These are phyloP conservation scores for Lampris incognitus DNA, from an alignment of 2,113 vertebrate species.

Conservation along the genomic window DNA sequence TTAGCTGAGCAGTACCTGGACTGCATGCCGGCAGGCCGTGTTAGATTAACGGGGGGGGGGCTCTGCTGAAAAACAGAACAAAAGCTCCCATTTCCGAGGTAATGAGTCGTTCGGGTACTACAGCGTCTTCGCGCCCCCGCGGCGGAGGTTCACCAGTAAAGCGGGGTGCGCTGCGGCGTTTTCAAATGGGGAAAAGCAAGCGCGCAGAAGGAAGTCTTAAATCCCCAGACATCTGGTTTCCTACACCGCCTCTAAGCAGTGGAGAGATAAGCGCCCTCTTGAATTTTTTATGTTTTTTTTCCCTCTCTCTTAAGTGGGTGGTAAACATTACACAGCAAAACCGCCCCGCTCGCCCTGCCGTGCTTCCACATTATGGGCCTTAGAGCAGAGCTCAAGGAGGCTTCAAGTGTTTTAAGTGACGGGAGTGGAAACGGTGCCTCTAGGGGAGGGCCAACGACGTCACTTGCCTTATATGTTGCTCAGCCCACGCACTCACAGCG, in stretches of 20 bases:
- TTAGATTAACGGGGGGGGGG: slow-evolving; percentile 67
- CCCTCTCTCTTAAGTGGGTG: slow-evolving; percentile 35
- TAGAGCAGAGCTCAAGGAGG: slow-evolving; percentile 22
- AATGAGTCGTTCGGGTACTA: slow-evolving; percentile 71
- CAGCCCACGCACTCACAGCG: background rate
- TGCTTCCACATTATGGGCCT: slow-evolving; percentile 16
- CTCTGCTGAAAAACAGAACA: slow-evolving; percentile 72
- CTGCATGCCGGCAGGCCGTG: slow-evolving; percentile 69
- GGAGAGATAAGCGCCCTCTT: slow-evolving; percentile 60
- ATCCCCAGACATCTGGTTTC: slow-evolving; percentile 66
- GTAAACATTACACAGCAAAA: slow-evolving; percentile 50
- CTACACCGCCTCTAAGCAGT: slow-evolving; percentile 43
- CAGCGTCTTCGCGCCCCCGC: slow-evolving; percentile 60
- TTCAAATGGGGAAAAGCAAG: slow-evolving; percentile 38
- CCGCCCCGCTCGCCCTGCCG: slow-evolving; percentile 35
- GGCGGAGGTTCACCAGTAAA: slow-evolving; percentile 59
- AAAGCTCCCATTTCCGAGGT: slow-evolving; percentile 75
- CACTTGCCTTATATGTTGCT: background rate
- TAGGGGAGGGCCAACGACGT: background rate
- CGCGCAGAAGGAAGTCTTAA: slow-evolving; percentile 64
- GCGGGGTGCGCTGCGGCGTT: slow-evolving; percentile 64
- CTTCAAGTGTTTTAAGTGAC: background rate
- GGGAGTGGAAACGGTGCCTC: slow-evolving; percentile 9
- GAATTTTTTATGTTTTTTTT: background rate
- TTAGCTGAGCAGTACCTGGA: slow-evolving; percentile 74